A percentile compares a stretch with the other conserved stretches of the same genome.
Conservation (phyloP, 1,140 invertebrate species). For the Temnothorax curvispinosus region DNA sequence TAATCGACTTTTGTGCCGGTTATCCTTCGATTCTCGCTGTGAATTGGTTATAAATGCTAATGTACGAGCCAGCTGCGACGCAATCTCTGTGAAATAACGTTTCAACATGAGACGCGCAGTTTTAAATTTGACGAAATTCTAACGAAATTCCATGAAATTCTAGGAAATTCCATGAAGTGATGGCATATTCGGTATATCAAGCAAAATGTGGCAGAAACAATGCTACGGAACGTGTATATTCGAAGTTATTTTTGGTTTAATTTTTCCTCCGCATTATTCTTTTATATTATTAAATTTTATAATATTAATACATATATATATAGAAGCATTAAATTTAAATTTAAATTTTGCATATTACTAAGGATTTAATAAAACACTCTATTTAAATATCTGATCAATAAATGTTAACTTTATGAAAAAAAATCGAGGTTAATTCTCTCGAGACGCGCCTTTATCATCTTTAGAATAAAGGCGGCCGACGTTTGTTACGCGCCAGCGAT, state of each 20-base stretch:
- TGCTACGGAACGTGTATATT: not conserved
- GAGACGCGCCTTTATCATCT: not conserved
- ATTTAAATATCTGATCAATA: constrained; percentile 1
- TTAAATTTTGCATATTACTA: not conserved
- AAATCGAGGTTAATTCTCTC: constrained; percentile 34
- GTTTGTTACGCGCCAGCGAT: constrained; percentile 31
- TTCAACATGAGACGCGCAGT: constrained; percentile 39
- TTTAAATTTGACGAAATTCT: constrained; percentile 55
- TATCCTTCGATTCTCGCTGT: constrained; percentile 77
- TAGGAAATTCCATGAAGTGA: not conserved
- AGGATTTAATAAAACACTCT: not conserved
- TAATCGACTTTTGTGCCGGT: constrained; percentile 63
- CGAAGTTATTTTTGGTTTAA: not conserved
- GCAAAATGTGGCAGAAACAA: not conserved
- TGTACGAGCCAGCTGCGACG: constrained; percentile 69
- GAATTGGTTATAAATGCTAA: constrained; percentile 83
- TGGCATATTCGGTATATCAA: not conserved
- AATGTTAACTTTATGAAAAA: constrained; percentile 16
- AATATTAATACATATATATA: not conserved
- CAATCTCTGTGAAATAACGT: constrained; percentile 44
- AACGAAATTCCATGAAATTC: not conserved
- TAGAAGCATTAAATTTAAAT: not conserved
- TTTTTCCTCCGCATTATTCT: not conserved
- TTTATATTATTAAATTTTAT: not conserved
- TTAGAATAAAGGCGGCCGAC: not conserved